phyloP scores from a whole-genome alignment of 2,113 vertebrate genomes.

The Saccopteryx bilineata region DNA sequence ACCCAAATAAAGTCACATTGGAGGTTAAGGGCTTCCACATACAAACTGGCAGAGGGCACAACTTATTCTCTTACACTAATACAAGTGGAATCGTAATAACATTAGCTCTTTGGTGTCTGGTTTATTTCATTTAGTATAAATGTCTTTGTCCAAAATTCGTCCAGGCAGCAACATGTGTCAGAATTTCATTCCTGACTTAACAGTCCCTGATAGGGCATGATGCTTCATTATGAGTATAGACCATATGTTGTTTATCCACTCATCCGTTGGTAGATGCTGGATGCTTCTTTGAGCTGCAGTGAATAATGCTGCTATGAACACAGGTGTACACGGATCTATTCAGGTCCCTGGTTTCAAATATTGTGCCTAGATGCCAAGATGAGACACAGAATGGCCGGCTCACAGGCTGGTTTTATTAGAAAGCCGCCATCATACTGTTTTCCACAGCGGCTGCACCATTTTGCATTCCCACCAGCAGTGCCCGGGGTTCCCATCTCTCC shows the following conservation, averaged over 20 bases:
- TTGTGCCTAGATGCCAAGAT: background rate
- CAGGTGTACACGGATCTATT: background rate
- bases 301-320: background rate
- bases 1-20: background rate
- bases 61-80: background rate
- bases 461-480: fast-evolving
- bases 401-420: background rate
- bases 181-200: background rate
- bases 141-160: background rate
- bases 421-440: too few species aligned
- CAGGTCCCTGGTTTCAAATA: background rate
- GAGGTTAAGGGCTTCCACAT: too few species aligned
- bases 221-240: background rate
- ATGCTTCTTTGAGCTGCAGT: background rate
- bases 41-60: fast-evolving
- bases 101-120: background rate
- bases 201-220: too few species aligned
- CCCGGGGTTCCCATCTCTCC: fast-evolving
- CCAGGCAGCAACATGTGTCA: fast-evolving
- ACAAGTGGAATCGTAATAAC: background rate
- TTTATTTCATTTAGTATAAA: background rate
- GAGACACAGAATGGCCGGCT: background rate
- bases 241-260: too few species aligned
- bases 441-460: background rate
- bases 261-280: background rate